phyloP scores from a whole-genome alignment of 2,888 invertebrate genomes.

The Rhingia rostrata region DNA sequence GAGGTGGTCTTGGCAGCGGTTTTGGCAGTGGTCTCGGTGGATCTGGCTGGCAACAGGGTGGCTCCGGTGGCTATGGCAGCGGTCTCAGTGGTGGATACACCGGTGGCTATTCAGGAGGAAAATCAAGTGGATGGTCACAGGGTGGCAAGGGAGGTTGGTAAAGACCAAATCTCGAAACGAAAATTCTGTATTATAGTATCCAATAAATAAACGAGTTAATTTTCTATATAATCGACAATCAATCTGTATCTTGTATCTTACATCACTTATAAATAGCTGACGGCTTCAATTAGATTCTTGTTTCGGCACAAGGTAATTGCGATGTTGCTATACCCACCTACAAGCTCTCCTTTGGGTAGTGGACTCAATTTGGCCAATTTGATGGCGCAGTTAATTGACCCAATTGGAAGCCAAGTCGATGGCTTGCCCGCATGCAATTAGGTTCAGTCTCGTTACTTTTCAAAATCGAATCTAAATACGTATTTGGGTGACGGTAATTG shows the following conservation, averaged over 20 bases:
- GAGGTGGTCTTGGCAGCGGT: conserved; percentile 18
- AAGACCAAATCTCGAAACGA: not conserved
- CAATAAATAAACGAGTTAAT: conserved; percentile 23
- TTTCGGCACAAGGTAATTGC: conserved; percentile 19
- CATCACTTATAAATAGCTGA: conserved; percentile 18
- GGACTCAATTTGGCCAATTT: not conserved
- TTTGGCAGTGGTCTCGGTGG: conserved; percentile 64
- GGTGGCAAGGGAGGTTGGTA: conserved; percentile 63
- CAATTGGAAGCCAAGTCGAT: conserved; percentile 15
- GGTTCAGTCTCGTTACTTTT: not conserved
- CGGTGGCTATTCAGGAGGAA: not conserved
- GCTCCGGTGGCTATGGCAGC: conserved; percentile 69
- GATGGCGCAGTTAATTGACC: conserved; percentile 27
- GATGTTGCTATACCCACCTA: not conserved
- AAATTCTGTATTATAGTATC: not conserved
- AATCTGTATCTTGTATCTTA: conserved; percentile 37
- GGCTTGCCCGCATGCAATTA: not conserved
- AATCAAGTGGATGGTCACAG: conserved; percentile 54
- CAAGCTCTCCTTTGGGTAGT: conserved; percentile 17
- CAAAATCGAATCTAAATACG: not conserved
- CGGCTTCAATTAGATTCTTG: conserved; percentile 25
- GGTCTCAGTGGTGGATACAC: conserved; percentile 45
- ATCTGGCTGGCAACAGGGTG: conserved; percentile 59
- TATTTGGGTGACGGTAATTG: conserved; percentile 1
- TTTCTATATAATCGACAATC: conserved; percentile 5